Base-by-base conservation (phyloP, 2,797 vertebrate genomes). In the Helarctos malayanus region DNA sequence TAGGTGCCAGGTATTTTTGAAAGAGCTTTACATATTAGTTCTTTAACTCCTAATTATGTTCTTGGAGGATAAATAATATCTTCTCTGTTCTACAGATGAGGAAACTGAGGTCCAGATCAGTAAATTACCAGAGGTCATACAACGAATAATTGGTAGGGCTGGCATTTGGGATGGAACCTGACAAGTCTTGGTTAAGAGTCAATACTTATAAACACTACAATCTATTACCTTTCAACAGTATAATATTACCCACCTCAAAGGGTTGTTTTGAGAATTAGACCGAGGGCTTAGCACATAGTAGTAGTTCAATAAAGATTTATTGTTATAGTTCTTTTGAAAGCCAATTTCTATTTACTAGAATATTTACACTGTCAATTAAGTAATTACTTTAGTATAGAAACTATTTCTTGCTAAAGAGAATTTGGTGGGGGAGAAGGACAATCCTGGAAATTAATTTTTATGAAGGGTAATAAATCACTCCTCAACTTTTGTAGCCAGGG, bases 21-120 rank as follows among this genome's bases (percentile, higher is more conserved):
- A 85, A 93, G 49, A 94, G 47, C n/a, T 87, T 95, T 96, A 88
- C 10, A 63, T 71, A 95, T 88, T 92, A 82, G 93, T 93, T 90
- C 10, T 90, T 96, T 91, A 90, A 94, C 18, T 94, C 27, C 49
- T 96, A 91, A 71, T 80, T 92, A 84, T 82, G 38, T 93, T 92
- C 29, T 85, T 91, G 81, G 65, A 21, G 76, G 25, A 87, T 45
- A 87, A 94, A 35, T 63, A 95, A 32, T 90, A 92, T 35, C 21
- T 84, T 63, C 10, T 94, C 32, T 56, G 25, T 85, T 95, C 87
- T 85, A 85, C 14, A 87, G 29, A 94, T 38, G 52, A 96, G 32
- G 54, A 96, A 95, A 96, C n/a, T 81, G 18, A 82, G n/a, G 14
- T 38, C 45, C 59, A 93, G 23, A 63, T 54, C 25, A 79, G 47